Evolutionary conservation across 2,113 vertebrate species (phyloP).

Genomic region (Ceyx cyanopectus): DNA sequence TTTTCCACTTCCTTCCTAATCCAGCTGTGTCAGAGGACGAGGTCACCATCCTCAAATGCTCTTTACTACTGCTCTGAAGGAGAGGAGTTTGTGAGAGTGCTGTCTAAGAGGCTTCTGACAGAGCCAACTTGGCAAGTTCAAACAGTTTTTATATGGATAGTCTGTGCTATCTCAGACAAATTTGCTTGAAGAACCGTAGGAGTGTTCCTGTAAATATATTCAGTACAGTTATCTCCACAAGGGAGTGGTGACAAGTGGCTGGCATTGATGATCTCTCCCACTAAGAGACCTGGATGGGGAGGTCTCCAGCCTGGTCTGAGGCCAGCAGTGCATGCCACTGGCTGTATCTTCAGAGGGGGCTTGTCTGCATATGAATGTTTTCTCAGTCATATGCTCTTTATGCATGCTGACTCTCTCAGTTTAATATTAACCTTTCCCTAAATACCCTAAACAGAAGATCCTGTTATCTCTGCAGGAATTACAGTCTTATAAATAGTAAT

Average conservation of each 20-base stretch:
- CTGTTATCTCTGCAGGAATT: not conserved
- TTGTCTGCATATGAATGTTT: not conserved
- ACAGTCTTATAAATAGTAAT: not conserved
- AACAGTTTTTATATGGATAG: not conserved
- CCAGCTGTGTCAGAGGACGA: conserved; percentile 2
- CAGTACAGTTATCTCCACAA: not conserved
- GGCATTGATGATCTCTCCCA: not conserved
- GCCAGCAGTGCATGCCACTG: not conserved
- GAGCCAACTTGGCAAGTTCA: not conserved
- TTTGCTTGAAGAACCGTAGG: not conserved
- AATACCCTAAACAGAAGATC: not conserved
- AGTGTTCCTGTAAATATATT: not conserved
- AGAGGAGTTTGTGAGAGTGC: not conserved
- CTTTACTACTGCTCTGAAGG: not conserved
- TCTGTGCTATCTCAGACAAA: not conserved
- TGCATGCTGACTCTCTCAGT: not conserved
- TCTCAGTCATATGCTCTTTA: not conserved
- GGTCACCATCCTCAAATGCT: not conserved
- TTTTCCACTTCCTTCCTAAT: conserved; percentile 5
- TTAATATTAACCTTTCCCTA: not conserved
- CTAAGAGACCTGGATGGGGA: not conserved
- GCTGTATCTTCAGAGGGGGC: not conserved
- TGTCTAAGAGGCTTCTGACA: not conserved
- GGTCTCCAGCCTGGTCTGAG: not conserved
- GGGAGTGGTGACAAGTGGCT: not conserved